A percentile compares a stretch with the other conserved stretches of the same genome.
phyloP scores from a whole-genome alignment of 2,797 vertebrate species.

The Karalla daura region DNA sequence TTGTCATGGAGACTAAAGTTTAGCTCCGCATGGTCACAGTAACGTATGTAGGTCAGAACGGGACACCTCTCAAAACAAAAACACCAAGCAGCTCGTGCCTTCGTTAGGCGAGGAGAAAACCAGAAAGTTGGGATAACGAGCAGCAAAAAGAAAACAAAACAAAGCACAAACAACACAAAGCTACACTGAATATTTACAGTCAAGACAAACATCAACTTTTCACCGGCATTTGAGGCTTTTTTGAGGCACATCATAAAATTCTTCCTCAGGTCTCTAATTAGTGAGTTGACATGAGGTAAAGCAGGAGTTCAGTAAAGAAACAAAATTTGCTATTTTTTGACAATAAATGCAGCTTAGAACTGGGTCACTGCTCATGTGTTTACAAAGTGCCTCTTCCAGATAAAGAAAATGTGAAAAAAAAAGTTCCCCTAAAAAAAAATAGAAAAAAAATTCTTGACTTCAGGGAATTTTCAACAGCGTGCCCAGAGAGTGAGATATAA shows the following conservation, averaged over 20 bases:
- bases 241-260: slow-evolving; percentile 9
- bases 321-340: slow-evolving; percentile 7
- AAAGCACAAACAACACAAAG: slow-evolving; percentile 18
- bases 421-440: slow-evolving; percentile 43
- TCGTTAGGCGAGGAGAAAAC: slow-evolving; percentile 25
- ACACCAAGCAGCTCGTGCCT: slow-evolving; percentile 29
- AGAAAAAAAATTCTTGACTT: slow-evolving; percentile 51
- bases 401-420: slow-evolving; percentile 34
- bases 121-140: slow-evolving; percentile 53
- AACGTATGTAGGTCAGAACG: slow-evolving; percentile 77
- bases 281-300: slow-evolving; percentile 36
- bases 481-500: slow-evolving; percentile 13
- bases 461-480: slow-evolving; percentile 22
- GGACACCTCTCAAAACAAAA: slow-evolving; percentile 61
- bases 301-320: slow-evolving; percentile 37
- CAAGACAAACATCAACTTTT: slow-evolving; percentile 29
- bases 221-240: slow-evolving; percentile 23
- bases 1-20: slow-evolving; percentile 83
- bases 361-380: slow-evolving; percentile 49
- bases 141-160: slow-evolving; percentile 11
- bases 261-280: slow-evolving; percentile 41
- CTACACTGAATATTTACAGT: slow-evolving; percentile 23
- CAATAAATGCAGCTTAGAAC: slow-evolving; percentile 29
- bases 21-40: slow-evolving; percentile 66
- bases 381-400: slow-evolving; percentile 35